Conservation (phyloP, 2,797 vertebrate species). For the Malurus splendens region DNA sequence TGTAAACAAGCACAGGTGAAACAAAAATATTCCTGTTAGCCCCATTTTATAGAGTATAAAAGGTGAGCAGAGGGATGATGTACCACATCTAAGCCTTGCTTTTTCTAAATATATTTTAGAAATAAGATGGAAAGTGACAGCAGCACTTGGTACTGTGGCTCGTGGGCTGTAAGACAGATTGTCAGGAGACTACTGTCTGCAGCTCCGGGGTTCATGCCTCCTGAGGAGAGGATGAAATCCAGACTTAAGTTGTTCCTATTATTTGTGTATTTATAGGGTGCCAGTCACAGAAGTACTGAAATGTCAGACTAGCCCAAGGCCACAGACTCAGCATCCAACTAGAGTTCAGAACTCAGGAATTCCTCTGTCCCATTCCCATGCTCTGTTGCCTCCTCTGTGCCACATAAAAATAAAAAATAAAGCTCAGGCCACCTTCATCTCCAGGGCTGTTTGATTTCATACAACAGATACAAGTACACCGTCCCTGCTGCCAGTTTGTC, state of each 20-base stretch:
- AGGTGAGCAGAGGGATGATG: not conserved
- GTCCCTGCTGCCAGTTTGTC: not conserved
- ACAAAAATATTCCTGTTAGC: not conserved
- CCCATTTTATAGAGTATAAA: not conserved
- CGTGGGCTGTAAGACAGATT: not conserved
- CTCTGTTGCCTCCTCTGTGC: not conserved
- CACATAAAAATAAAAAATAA: not conserved
- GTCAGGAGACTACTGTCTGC: not conserved
- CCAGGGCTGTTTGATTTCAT: not conserved
- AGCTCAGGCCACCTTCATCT: not conserved
- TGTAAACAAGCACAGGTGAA: not conserved
- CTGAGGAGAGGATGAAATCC: slow-evolving; percentile 26
- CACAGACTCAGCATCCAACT: not conserved
- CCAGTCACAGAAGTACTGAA: not conserved
- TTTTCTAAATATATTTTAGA: not conserved
- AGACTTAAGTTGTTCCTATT: slow-evolving; percentile 35
- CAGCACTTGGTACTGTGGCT: not conserved
- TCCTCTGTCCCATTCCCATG: slow-evolving; percentile 2
- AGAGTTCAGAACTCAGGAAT: slow-evolving; percentile 23
- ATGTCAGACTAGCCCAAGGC: slow-evolving; percentile 34
- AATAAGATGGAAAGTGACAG: not conserved
- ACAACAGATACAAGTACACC: not conserved
- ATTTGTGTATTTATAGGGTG: slow-evolving; percentile 55
- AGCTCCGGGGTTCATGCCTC: not conserved
- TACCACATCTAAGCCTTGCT: not conserved